Conservation (phyloP, 2,113 vertebrate species). For the Sinocyclocheilus anophthalmus region DNA sequence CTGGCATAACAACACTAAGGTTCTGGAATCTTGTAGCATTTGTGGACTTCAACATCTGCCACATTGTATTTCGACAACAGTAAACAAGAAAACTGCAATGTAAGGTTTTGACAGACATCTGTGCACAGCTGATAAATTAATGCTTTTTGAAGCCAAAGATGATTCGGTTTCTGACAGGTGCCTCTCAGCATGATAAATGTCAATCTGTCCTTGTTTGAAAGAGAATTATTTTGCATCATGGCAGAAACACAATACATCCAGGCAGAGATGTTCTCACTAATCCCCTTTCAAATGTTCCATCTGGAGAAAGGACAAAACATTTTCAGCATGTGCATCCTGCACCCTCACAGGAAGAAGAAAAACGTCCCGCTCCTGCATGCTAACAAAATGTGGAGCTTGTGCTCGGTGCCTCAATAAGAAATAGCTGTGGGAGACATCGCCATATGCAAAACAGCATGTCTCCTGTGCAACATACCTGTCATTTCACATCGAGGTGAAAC, state of each 20-base stretch:
- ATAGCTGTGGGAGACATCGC: constrained; percentile 10
- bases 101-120: constrained; percentile 22
- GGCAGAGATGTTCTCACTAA: constrained; percentile 28
- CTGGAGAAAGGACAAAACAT: constrained; percentile 30
- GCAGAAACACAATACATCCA: constrained; percentile 21
- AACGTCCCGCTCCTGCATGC: background rate
- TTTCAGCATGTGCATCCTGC: constrained; percentile 14
- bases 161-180: constrained; percentile 15
- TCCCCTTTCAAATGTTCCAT: constrained; percentile 33
- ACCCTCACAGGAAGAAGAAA: constrained; percentile 27
- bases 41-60: background rate
- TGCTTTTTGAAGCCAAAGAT: constrained; percentile 7
- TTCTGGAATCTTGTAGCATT: background rate
- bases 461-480: constrained; percentile 17
- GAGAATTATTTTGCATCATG: constrained; percentile 21
- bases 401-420: background rate
- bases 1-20: constrained; percentile 16
- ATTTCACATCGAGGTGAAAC: constrained; percentile 7
- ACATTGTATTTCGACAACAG: background rate
- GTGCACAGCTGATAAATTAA: background rate
- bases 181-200: constrained; percentile 20
- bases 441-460: constrained; percentile 26
- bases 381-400: background rate
- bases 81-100: background rate
- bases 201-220: constrained; percentile 2